Evolutionary conservation across 2,113 vertebrate genomes (phyloP).

Genomic region (Hippocampus zosterae): DNA sequence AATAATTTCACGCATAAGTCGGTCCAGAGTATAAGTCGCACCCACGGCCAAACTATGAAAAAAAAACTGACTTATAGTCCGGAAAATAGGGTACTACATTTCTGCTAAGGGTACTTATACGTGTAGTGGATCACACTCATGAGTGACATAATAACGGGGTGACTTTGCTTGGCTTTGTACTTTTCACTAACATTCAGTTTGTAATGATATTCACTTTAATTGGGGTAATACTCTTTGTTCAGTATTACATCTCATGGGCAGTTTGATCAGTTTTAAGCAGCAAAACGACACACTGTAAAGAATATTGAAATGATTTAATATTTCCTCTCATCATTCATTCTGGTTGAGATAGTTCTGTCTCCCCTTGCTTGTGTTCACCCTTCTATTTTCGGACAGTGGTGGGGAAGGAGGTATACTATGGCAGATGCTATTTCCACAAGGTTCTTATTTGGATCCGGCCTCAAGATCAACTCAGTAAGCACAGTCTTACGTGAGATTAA

Average conservation of each 20-base stretch:
- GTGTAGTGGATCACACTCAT: too few relatives aligned
- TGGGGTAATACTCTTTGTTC: conserved; percentile 8
- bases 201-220: conserved; percentile 13
- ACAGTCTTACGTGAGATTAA: conserved; percentile 73
- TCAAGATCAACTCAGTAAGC: conserved; percentile 63
- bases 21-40: too few relatives aligned
- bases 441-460: conserved; percentile 59
- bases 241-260: conserved; percentile 19
- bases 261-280: conserved; percentile 2
- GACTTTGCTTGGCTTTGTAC: conserved; percentile 5
- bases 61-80: too few relatives aligned
- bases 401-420: conserved; percentile 38
- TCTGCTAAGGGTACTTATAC: too few relatives aligned
- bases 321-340: conserved; percentile 31
- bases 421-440: conserved; percentile 67
- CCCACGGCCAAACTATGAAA: too few relatives aligned
- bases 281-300: conserved; percentile 2
- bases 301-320: conserved; percentile 15
- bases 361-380: conserved; percentile 31
- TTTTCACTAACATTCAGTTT: neutral
- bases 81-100: too few relatives aligned
- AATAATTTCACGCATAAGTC: too few relatives aligned
- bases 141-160: neutral
- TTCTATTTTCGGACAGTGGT: conserved; percentile 56
- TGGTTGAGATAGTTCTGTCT: conserved; percentile 21